These are phyloP conservation scores for Xylocopa sonorina DNA, from an alignment of 1,140 invertebrate species.

Conservation along the genomic window DNA sequence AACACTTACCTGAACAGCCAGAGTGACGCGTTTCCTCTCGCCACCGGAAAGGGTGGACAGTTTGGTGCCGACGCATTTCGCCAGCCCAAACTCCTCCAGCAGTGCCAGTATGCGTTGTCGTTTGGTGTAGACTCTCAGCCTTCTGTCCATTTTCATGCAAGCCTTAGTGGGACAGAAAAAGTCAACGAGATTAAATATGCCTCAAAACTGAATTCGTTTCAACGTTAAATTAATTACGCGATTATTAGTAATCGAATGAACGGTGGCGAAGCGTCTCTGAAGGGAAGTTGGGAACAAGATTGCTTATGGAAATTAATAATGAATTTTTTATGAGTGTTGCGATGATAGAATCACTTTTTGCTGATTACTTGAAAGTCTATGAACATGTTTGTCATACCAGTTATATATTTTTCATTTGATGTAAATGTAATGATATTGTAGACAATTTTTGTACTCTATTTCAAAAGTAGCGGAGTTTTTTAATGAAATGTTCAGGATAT, in stretches of 20 bases:
- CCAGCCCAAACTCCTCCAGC: conserved; percentile 85
- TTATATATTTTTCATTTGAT: too few species aligned
- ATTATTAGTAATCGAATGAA: background rate
- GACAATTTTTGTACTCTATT: too few species aligned
- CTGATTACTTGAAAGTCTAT: too few species aligned
- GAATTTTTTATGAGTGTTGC: too few species aligned
- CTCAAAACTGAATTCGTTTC: conserved; percentile 1
- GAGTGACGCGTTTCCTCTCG: conserved; percentile 91
- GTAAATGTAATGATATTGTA: too few species aligned
- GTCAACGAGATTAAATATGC: conserved; percentile 31
- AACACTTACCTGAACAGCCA: conserved; percentile 93
- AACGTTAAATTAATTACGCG: conserved; percentile 23
- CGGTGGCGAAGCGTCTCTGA: too few species aligned
- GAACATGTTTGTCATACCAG: too few species aligned
- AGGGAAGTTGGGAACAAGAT: background rate
- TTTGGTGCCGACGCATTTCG: conserved; percentile 86
- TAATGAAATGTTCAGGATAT: too few species aligned
- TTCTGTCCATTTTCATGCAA: conserved; percentile 78
- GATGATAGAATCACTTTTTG: too few species aligned
- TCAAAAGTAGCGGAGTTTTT: too few species aligned
- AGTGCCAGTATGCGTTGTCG: conserved; percentile 73
- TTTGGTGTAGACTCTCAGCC: conserved; percentile 58
- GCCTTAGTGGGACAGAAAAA: conserved; percentile 67
- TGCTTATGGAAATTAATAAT: too few species aligned
- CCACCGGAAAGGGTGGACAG: conserved; percentile 90